A percentile compares a stretch with the other conserved stretches of the same genome.
phyloP scores from a whole-genome alignment of 2,888 invertebrate species.

The Apodemia duryi region DNA sequence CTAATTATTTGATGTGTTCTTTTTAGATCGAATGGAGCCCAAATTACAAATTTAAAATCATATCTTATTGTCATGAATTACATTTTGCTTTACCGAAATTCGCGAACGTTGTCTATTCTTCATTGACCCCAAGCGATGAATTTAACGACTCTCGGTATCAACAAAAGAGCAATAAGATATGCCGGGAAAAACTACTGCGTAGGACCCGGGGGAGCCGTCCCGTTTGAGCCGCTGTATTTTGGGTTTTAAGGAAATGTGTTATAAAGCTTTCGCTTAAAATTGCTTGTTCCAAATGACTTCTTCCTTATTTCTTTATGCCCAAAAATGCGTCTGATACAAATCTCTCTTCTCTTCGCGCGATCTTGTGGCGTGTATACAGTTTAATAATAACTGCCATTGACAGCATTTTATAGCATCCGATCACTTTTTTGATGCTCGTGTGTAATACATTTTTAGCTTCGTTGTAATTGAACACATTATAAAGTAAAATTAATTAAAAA shows the following conservation, averaged over 20 bases:
- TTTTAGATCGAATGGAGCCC: background rate
- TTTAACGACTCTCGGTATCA: slow-evolving; percentile 75
- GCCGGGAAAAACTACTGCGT: slow-evolving; percentile 78
- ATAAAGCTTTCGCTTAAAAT: slow-evolving; percentile 34
- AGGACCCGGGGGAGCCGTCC: slow-evolving; percentile 57
- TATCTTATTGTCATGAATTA: background rate
- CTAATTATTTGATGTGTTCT: no score
- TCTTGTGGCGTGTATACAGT: background rate
- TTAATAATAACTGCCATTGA: background rate
- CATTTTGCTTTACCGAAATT: background rate
- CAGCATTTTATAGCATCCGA: background rate
- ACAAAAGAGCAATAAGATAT: slow-evolving; percentile 80
- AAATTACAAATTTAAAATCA: background rate
- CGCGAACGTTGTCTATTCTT: slow-evolving; percentile 9
- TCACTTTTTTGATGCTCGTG: background rate
- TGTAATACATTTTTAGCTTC: background rate
- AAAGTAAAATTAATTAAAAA: no score
- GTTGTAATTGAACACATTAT: background rate
- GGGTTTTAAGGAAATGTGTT: slow-evolving; percentile 49
- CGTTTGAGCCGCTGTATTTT: slow-evolving; percentile 44
- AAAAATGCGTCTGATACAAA: background rate
- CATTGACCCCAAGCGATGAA: slow-evolving; percentile 59
- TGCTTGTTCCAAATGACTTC: slow-evolving; percentile 20
- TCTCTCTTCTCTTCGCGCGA: background rate
- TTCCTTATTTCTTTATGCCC: slow-evolving; percentile 13